phyloP scores from a whole-genome alignment of 2,113 vertebrate species.

The Sarotherodon lohbergeri region DNA sequence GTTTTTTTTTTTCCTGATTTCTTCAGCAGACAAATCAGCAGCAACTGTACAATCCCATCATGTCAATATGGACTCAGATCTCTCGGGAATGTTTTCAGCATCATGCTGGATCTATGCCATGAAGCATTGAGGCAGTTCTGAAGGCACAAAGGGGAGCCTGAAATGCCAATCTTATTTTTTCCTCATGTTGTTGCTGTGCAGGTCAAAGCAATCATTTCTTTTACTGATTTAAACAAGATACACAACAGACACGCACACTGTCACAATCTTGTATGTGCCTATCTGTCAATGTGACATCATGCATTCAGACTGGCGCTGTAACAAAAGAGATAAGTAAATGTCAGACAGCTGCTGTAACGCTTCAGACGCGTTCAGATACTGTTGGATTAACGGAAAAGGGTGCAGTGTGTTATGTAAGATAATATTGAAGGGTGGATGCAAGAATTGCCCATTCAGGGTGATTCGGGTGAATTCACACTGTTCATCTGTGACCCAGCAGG shows the following conservation, averaged over 20 bases:
- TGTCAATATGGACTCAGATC: background rate
- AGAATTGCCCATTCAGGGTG: background rate
- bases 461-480: background rate
- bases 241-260: background rate
- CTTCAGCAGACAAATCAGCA: background rate
- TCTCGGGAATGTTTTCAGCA: background rate
- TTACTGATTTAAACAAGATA: background rate
- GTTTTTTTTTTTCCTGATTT: accelerated
- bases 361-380: background rate
- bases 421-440: background rate
- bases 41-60: background rate
- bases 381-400: background rate
- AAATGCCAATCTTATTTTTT: background rate
- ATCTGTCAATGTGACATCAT: background rate
- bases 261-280: background rate
- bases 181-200: background rate
- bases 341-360: background rate
- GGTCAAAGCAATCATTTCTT: background rate
- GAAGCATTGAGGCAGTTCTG: background rate
- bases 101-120: background rate
- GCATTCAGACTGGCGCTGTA: background rate
- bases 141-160: background rate
- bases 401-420: background rate
- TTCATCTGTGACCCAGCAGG: conserved; percentile 1
- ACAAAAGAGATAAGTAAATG: background rate